Evolutionary conservation across 2,797 vertebrate species (phyloP).

Genomic region (Psittacula derbiana): DNA sequence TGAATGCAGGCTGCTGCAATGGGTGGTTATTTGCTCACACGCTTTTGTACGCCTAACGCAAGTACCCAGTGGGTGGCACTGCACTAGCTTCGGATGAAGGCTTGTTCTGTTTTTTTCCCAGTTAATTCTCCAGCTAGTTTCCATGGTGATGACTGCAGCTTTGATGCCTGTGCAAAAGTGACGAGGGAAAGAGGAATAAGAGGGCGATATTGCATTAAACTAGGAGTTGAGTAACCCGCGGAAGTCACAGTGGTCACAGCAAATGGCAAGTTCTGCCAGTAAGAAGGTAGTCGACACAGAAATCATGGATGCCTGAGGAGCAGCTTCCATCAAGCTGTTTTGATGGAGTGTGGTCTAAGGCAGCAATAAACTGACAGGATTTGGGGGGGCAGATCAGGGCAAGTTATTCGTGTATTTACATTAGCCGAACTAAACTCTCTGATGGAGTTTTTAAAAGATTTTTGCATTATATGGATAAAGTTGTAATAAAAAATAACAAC

Average conservation of each 20-base stretch:
- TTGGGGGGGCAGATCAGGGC: not conserved
- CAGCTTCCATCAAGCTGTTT: not conserved
- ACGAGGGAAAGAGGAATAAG: slow-evolving; percentile 40
- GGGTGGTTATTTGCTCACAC: not conserved
- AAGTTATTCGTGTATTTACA: not conserved
- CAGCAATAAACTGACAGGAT: not conserved
- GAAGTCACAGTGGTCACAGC: slow-evolving; percentile 4
- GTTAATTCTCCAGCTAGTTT: slow-evolving; percentile 71
- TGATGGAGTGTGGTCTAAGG: not conserved
- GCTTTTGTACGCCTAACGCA: slow-evolving; percentile 14
- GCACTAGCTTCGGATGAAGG: slow-evolving; percentile 56
- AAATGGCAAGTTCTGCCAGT: not conserved
- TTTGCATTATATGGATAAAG: not conserved
- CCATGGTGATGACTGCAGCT: slow-evolving; percentile 79
- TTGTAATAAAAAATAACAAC: not conserved
- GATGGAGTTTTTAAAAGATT: not conserved
- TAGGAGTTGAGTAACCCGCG: not conserved
- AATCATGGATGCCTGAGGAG: not conserved
- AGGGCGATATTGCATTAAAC: slow-evolving; percentile 56
- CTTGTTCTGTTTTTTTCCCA: not conserved
- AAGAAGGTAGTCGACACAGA: not conserved
- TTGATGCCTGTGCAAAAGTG: slow-evolving; percentile 56
- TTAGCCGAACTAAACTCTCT: not conserved
- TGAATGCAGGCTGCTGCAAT: not conserved
- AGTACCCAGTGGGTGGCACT: slow-evolving; percentile 73